A percentile compares a stretch with the other conserved stretches of the same genome.
phyloP scores from a whole-genome alignment of 2,797 vertebrate species.

The Dryobates pubescens region DNA sequence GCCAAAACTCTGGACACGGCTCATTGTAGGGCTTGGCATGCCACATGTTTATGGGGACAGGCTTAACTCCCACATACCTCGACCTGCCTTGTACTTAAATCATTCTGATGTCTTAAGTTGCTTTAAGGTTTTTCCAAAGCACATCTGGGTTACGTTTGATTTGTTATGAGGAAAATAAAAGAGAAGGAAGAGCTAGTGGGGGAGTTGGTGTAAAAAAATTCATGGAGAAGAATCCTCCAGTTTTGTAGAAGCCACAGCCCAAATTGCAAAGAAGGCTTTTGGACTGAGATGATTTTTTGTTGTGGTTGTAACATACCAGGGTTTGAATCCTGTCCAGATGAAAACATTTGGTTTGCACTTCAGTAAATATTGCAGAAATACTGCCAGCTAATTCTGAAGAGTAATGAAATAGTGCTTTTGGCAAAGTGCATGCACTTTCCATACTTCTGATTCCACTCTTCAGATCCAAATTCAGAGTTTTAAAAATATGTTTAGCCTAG shows the following conservation, averaged over 20 bases:
- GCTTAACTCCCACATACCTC: constrained; percentile 8
- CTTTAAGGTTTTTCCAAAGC: constrained; percentile 59
- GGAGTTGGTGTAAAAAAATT: constrained; percentile 67
- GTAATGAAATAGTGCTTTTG: constrained; percentile 79
- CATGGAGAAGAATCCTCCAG: constrained; percentile 63
- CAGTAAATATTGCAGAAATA: constrained; percentile 77
- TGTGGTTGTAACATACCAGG: constrained; percentile 77
- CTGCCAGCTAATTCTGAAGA: constrained; percentile 81
- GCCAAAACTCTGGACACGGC: background rate
- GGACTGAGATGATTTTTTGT: constrained; percentile 76
- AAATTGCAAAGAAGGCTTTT: constrained; percentile 77
- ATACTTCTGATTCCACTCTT: constrained; percentile 65
- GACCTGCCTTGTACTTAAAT: constrained; percentile 52
- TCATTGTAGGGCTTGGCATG: constrained; percentile 3
- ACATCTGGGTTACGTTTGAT: constrained; percentile 64
- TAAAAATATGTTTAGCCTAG: constrained; percentile 58
- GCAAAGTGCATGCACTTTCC: constrained; percentile 70
- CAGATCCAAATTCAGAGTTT: constrained; percentile 70
- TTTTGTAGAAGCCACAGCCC: constrained; percentile 74
- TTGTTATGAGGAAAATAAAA: constrained; percentile 13
- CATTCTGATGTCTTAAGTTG: constrained; percentile 33
- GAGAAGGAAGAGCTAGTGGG: background rate
- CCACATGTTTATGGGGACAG: background rate
- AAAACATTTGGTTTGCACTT: constrained; percentile 82
- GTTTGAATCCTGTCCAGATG: constrained; percentile 81